Percentiles rank a stretch among this genome's conserved stretches.
Conservation (phyloP, 2,113 vertebrate genomes). For the Dasyurus viverrinus region DNA sequence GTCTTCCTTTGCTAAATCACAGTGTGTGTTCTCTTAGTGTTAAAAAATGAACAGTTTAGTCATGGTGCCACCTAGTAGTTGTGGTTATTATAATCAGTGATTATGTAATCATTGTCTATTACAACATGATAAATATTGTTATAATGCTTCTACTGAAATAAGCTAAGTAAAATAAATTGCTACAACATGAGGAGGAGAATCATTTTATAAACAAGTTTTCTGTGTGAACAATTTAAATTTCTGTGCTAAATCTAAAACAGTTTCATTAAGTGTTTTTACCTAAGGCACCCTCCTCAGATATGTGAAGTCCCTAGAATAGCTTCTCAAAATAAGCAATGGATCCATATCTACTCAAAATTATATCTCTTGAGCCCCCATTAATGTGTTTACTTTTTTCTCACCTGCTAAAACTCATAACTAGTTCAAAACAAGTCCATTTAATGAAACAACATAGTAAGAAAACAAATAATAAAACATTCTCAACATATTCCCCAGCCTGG, state of each 20-base stretch:
- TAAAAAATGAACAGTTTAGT: not conserved
- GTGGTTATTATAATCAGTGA: constrained; percentile 8
- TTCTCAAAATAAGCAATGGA: not conserved
- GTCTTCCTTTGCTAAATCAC: constrained; percentile 40
- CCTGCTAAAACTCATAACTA: not conserved
- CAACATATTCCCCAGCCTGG: not conserved
- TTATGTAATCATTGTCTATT: not conserved
- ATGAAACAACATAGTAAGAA: not conserved
- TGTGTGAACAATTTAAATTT: not conserved
- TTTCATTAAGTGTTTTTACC: not conserved
- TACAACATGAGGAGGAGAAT: not conserved
- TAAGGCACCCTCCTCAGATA: not conserved
- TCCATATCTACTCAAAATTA: not conserved
- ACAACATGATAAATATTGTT: constrained; percentile 2
- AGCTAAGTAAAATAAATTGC: not conserved
- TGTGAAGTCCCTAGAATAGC: not conserved
- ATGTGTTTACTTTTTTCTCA: not conserved
- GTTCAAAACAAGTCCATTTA: not conserved
- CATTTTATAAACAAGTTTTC: not conserved
- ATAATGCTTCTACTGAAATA: not conserved
- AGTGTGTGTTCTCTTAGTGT: constrained; percentile 11
- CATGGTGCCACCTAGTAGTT: not conserved
- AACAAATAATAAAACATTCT: not conserved
- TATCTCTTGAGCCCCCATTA: not conserved
- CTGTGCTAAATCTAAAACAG: not conserved